Conservation (phyloP, 2,888 invertebrate species). For the Fissipunctia ypsillon region DNA sequence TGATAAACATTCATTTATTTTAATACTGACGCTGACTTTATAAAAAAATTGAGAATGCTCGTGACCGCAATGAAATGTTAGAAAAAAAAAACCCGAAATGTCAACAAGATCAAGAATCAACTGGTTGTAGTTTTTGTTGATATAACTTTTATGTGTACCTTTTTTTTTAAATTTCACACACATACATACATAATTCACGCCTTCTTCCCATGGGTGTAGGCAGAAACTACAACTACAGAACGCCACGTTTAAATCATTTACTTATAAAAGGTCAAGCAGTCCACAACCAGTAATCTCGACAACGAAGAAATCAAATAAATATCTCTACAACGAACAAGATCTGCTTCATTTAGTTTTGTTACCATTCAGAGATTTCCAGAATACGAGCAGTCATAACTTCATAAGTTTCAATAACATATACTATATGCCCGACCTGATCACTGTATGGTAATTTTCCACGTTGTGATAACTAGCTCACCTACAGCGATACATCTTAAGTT, state of each 20-base stretch:
- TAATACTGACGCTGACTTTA: conserved; percentile 3
- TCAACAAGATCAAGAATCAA: not conserved
- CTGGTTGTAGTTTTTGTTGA: not conserved
- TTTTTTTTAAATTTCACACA: not conserved
- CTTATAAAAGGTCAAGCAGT: conserved; percentile 12
- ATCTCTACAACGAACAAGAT: conserved; percentile 14
- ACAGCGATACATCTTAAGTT: conserved; percentile 21
- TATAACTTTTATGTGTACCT: not conserved
- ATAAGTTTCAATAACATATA: conserved; percentile 4
- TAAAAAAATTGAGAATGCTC: not conserved
- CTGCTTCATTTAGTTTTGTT: not conserved
- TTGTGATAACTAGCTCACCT: conserved; percentile 37
- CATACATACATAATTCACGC: no score
- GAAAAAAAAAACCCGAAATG: conserved; percentile 1
- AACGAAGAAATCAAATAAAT: not conserved
- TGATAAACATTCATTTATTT: conserved; percentile 2
- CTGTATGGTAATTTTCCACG: conserved; percentile 46
- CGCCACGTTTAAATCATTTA: not conserved
- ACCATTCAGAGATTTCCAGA: conserved; percentile 25
- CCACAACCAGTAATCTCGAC: not conserved
- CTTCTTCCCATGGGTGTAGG: no score
- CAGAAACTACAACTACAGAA: no score
- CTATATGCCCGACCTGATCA: not conserved
- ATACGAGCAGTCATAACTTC: conserved; percentile 1
- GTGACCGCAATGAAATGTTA: conserved; percentile 2